phyloP scores from a whole-genome alignment of 2,888 invertebrate genomes.

The Pseudanteris insignis region DNA sequence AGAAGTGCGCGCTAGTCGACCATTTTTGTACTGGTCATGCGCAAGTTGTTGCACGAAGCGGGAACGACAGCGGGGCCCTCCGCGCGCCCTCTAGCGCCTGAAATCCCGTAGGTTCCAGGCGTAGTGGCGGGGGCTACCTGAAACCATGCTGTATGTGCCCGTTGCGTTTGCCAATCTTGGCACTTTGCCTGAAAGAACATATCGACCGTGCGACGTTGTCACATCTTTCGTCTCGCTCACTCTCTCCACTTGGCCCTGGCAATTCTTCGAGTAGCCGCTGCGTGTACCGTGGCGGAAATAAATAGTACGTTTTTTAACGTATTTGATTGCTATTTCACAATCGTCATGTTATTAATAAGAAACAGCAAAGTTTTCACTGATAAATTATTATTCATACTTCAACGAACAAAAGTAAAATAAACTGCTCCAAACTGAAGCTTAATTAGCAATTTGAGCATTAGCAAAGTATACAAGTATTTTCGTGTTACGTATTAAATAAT shows the following conservation, averaged over 20 bases:
- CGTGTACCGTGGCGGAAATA: no score
- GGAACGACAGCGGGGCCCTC: conserved; percentile 24
- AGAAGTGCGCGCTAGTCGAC: conserved; percentile 54
- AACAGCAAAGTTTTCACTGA: no score
- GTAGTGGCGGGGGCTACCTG: conserved; percentile 55
- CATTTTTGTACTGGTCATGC: conserved; percentile 54
- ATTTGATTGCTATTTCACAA: no score
- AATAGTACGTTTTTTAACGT: no score
- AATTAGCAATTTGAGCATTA: no score
- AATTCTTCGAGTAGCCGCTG: conserved; percentile 12
- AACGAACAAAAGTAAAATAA: no score
- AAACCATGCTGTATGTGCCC: conserved; percentile 58
- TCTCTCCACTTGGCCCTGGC: conserved; percentile 2
- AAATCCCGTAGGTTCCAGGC: conserved; percentile 55
- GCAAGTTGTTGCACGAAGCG: conserved; percentile 51
- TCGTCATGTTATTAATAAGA: conserved; percentile 40
- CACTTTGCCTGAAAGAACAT: conserved; percentile 67
- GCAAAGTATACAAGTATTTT: no score
- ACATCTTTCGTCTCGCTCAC: conserved; percentile 49
- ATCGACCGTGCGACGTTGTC: conserved; percentile 67
- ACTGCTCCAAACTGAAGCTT: no score
- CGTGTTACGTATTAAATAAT: no score
- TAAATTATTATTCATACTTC: no score
- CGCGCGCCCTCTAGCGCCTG: conserved; percentile 45
- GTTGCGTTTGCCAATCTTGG: conserved; percentile 65